A percentile compares a stretch with the other conserved stretches of the same genome.
Conservation (phyloP, 2,113 vertebrate species). For the Eurystomus gularis region DNA sequence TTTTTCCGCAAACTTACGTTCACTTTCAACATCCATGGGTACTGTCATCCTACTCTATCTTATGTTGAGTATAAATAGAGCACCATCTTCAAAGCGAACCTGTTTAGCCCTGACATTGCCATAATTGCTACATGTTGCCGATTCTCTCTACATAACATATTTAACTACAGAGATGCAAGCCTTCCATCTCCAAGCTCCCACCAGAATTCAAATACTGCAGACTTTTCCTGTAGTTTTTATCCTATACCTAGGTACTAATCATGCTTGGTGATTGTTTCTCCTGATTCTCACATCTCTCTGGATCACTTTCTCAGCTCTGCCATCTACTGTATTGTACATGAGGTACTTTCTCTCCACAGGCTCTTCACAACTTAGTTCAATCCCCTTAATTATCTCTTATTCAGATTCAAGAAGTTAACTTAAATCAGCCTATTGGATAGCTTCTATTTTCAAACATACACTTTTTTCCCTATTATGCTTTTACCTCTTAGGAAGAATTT, state of each 20-base stretch:
- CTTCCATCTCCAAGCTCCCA: neutral
- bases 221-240: neutral
- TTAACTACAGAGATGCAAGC: neutral
- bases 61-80: neutral
- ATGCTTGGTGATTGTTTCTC: neutral
- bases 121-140: neutral
- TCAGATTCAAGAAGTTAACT: neutral
- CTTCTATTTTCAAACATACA: neutral
- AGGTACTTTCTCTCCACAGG: neutral
- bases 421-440: neutral
- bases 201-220: neutral
- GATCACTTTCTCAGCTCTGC: neutral
- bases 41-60: neutral
- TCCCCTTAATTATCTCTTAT: neutral
- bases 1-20: neutral
- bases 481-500: neutral
- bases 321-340: neutral
- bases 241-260: neutral
- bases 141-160: neutral
- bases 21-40: neutral
- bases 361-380: neutral
- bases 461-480: neutral
- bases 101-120: neutral
- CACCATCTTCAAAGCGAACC: neutral
- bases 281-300: neutral